Base-by-base conservation (phyloP, 2,797 vertebrate species). In the Gallinago nigripennis region DNA sequence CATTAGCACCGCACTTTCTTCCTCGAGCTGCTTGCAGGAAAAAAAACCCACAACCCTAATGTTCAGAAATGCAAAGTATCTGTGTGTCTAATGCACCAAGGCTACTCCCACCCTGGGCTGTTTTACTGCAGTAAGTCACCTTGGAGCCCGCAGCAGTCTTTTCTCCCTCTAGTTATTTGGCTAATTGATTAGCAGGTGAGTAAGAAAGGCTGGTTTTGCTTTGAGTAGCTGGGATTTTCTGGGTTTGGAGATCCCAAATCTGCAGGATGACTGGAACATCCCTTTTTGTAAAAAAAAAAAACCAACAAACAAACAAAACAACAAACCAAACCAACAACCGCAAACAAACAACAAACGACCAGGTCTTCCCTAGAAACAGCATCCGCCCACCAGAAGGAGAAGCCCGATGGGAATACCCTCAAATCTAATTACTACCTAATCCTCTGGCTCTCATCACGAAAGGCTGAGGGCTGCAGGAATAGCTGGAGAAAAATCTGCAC, bases 401-500 rank as follows among this genome's bases (percentile, higher is more conserved):
- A 88, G 45, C 64, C 64, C 6, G 2, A 46, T 0, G 0, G 77
- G 86, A 79, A 43, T 51, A 63, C 88, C 80, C 86, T 84, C 27
- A 84, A 72, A 95, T 90, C 90, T 82, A 72, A 88, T 96, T 91
- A 95, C 50, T 46, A 30, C 19, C n/a, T 93, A 92, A 93, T 86
- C 86, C 58, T 30, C 16, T 54, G 65, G 16, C 51, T 94, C 14
- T 86, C 58, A 27, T 86, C 58, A 45, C 37, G 1, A 24, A 24
- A 82, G 28, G 56, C 39, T 88, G 54, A 77, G 25, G 1, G 2
- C 35, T 50, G 31, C 50, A 84, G 64, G n/a, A 82, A 39, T 8
- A 79, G 28, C 56, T 45, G 5, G 19, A 41, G 56, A 57, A 93
- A 84, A 70, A 70, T 11, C 79, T 58, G 21, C 45, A 7, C 1